A percentile compares a stretch with the other conserved stretches of the same genome.
Evolutionary conservation across 2,797 vertebrate species (phyloP).

Genomic region (Chaenodraco wilsoni): DNA sequence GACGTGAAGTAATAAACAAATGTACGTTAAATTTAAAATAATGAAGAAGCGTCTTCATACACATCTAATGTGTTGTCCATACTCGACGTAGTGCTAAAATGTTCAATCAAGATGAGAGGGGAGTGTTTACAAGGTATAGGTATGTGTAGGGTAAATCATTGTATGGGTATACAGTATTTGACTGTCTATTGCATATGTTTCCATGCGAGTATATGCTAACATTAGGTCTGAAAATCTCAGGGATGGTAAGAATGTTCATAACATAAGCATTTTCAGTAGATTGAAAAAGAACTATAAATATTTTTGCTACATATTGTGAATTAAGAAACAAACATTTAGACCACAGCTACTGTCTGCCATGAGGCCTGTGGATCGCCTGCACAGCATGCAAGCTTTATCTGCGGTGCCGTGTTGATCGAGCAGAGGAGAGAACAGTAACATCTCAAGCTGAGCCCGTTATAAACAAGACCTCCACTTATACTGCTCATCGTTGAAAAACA

Average conservation of each 20-base stretch:
- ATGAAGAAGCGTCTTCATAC: slow-evolving; percentile 4
- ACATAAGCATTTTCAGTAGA: not conserved
- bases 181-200: not conserved
- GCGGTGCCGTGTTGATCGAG: slow-evolving; percentile 1
- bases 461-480: slow-evolving; percentile 52
- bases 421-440: slow-evolving; percentile 15
- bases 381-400: not conserved
- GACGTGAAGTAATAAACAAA: slow-evolving; percentile 34
- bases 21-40: not conserved
- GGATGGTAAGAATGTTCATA: not conserved
- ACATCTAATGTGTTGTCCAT: not conserved
- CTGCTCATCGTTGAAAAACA: slow-evolving; percentile 58
- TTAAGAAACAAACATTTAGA: slow-evolving; percentile 20
- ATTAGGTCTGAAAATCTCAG: not conserved
- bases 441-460: slow-evolving; percentile 24
- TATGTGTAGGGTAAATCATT: not conserved
- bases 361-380: slow-evolving; percentile 4
- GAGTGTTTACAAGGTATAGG: not conserved
- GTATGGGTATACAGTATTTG: not conserved
- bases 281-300: not conserved
- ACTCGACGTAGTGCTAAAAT: not conserved
- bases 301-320: not conserved
- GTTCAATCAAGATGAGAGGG: not conserved
- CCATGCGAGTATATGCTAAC: not conserved
- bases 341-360: not conserved